These are phyloP conservation scores for Junonia oenone DNA, from an alignment of 2,888 invertebrate genomes.

Conservation along the genomic window DNA sequence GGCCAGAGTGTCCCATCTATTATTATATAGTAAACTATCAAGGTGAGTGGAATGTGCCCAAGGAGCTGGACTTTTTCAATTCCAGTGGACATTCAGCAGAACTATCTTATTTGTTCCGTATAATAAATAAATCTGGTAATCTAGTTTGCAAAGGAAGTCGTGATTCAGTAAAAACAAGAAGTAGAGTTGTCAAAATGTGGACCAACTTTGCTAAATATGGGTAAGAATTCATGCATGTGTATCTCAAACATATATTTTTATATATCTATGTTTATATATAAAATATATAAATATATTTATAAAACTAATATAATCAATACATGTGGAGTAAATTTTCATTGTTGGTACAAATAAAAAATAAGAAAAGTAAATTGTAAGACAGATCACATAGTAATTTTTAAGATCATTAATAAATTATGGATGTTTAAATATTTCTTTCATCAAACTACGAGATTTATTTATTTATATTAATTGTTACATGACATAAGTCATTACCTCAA, in stretches of 20 bases:
- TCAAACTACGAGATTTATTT: no score
- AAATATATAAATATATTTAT: no score
- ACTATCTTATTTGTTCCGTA: slow-evolving; percentile 57
- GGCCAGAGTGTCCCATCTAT: slow-evolving; percentile 54
- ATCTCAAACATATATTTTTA: not conserved
- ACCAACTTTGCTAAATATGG: slow-evolving; percentile 74
- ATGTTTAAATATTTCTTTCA: no score
- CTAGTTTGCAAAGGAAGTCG: slow-evolving; percentile 51
- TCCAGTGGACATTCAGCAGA: slow-evolving; percentile 60
- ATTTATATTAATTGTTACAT: no score
- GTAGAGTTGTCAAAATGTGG: slow-evolving; percentile 65
- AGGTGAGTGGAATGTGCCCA: slow-evolving; percentile 59
- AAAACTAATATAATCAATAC: no score
- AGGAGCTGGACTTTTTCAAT: slow-evolving; percentile 45
- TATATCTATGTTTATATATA: no score
- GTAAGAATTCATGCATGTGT: slow-evolving; percentile 39
- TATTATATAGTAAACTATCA: slow-evolving; percentile 61
- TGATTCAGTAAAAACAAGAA: slow-evolving; percentile 55
- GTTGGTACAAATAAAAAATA: no score
- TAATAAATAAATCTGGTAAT: slow-evolving; percentile 33
- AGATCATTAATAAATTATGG: no score
- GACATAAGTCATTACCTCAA: no score
- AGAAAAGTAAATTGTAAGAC: no score
- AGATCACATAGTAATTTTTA: no score
- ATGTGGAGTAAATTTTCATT: no score